These are phyloP conservation scores for Strongylocentrotus purpuratus DNA, from an alignment of 35 echinoderm and acorn worm genomes.

Conservation along the genomic window DNA sequence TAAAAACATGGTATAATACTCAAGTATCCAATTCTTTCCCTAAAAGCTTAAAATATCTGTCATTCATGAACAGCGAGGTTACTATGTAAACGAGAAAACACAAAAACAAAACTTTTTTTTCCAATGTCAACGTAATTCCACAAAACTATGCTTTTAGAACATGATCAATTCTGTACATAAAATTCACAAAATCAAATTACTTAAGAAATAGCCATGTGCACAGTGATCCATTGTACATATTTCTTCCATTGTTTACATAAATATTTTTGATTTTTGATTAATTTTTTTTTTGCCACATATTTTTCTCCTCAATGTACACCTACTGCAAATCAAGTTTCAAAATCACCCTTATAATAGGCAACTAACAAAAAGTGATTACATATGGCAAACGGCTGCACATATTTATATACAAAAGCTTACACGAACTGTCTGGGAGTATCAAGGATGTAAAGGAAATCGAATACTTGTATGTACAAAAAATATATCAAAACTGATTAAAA, in stretches of 20 bases:
- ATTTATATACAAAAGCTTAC: not conserved
- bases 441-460: not conserved
- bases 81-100: not conserved
- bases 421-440: not conserved
- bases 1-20: not conserved
- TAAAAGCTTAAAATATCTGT: not conserved
- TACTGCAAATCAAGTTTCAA: not conserved
- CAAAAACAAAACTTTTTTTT: not conserved
- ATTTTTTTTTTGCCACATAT: not conserved
- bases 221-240: not conserved
- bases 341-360: not conserved
- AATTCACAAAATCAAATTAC: not conserved
- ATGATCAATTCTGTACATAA: not conserved
- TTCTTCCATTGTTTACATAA: not conserved
- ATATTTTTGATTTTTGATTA: too few relatives aligned
- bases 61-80: not conserved
- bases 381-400: not conserved
- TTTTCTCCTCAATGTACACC: not conserved
- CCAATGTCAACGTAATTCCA: not conserved
- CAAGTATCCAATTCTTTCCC: not conserved
- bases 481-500: not conserved
- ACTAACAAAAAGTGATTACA: not conserved
- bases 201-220: not conserved
- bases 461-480: not conserved
- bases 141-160: not conserved